Conservation (phyloP, 2,888 invertebrate genomes). For the Spodoptera littoralis region DNA sequence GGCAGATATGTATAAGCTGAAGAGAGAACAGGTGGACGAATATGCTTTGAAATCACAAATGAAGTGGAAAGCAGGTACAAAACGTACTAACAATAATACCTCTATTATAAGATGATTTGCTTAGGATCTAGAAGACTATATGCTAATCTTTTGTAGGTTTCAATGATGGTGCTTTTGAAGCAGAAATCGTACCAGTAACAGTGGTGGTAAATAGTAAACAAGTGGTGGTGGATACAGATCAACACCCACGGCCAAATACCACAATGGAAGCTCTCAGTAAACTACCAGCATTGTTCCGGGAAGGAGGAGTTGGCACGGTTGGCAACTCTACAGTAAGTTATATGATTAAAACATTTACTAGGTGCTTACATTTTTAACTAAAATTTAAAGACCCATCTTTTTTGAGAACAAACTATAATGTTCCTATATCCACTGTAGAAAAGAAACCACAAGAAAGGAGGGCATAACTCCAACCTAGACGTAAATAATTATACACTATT, state of each 20-base stretch:
- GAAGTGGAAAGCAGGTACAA: conserved; percentile 94
- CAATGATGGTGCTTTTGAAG: conserved; percentile 19
- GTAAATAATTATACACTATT: too few species aligned
- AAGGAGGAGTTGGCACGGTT: conserved; percentile 97
- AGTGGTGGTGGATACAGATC: conserved; percentile 93
- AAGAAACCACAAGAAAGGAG: too few species aligned
- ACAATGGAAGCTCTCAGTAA: conserved; percentile 94
- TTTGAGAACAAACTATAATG: too few species aligned
- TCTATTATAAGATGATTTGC: too few species aligned
- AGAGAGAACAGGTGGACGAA: conserved; percentile 94
- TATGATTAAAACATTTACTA: too few species aligned
- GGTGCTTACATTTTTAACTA: too few species aligned
- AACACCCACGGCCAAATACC: conserved; percentile 96
- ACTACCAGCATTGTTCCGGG: conserved; percentile 95
- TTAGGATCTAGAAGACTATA: too few species aligned
- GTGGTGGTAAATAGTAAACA: conserved; percentile 94
- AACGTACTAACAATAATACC: too few species aligned
- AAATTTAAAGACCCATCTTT: too few species aligned
- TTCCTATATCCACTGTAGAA: too few species aligned
- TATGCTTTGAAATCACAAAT: conserved; percentile 95
- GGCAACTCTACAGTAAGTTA: conserved; percentile 95
- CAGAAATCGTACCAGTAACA: conserved; percentile 95
- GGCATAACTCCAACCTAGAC: not conserved
- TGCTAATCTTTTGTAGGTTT: conserved; percentile 10
- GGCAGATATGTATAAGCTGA: conserved; percentile 94